Conservation (phyloP, 2,797 vertebrate species). For the Halcyon smyrnensis region DNA sequence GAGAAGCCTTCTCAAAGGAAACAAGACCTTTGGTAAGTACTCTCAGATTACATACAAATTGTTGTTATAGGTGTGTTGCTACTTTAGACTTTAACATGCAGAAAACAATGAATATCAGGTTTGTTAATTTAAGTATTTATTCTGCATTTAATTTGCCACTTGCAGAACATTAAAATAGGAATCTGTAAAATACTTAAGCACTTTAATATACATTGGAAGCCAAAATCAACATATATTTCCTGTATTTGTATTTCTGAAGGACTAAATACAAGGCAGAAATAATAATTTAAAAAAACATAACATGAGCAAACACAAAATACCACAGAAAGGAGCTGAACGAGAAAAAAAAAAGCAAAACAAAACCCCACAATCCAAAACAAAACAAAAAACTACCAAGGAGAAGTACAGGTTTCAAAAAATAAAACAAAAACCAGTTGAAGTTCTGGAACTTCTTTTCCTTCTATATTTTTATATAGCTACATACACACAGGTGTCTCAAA, state of each 20-base stretch:
- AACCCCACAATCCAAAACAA: too few species aligned
- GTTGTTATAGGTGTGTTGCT: too few species aligned
- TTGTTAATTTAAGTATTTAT: neutral
- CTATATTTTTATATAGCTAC: neutral
- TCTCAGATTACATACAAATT: neutral
- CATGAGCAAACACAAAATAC: neutral
- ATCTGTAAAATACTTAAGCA: neutral
- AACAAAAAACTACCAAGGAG: too few species aligned
- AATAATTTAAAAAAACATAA: neutral
- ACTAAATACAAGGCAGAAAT: neutral
- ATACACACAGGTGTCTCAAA: accelerated
- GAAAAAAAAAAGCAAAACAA: neutral
- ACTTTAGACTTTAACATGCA: neutral
- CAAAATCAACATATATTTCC: neutral
- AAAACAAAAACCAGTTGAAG: neutral
- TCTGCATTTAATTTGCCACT: neutral
- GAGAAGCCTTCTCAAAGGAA: neutral
- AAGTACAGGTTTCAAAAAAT: neutral
- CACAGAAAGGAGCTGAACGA: neutral
- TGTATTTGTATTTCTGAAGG: neutral
- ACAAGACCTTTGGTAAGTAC: neutral
- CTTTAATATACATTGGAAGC: neutral
- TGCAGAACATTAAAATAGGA: neutral
- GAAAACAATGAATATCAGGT: neutral
- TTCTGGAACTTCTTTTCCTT: neutral